phyloP scores from a whole-genome alignment of 64 coral and sea anemone species.

The Acropora tenuis region DNA sequence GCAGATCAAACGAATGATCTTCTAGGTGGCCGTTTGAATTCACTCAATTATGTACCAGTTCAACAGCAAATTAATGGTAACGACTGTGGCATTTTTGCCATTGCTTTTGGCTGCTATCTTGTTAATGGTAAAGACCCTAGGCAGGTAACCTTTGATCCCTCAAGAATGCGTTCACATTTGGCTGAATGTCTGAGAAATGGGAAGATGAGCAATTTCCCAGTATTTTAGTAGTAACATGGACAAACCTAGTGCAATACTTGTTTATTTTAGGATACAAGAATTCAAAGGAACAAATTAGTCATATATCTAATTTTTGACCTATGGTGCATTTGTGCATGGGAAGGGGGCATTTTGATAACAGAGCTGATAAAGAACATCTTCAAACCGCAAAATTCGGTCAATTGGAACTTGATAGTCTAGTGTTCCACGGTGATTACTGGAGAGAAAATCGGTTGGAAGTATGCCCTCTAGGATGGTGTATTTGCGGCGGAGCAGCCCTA shows the following conservation, averaged over 20 bases:
- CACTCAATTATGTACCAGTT: constrained; percentile 34
- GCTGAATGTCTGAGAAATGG: constrained; percentile 34
- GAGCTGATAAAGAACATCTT: constrained; percentile 49
- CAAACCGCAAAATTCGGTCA: constrained; percentile 31
- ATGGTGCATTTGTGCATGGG: constrained; percentile 52
- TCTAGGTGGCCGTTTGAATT: constrained; percentile 4
- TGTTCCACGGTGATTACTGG: constrained; percentile 15
- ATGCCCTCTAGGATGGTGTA: constrained; percentile 16
- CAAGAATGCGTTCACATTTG: constrained; percentile 25
- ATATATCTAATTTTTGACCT: constrained; percentile 20
- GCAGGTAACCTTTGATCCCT: constrained; percentile 28
- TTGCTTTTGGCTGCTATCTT: constrained; percentile 20
- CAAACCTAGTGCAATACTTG: constrained; percentile 1
- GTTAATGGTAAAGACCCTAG: constrained; percentile 20
- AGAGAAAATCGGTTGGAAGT: neutral
- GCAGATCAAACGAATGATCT: constrained; percentile 41
- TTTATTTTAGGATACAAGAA: constrained; percentile 13
- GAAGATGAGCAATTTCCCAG: constrained; percentile 27
- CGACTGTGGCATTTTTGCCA: constrained; percentile 16
- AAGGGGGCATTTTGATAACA: constrained; percentile 48
- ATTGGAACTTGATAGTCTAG: constrained; percentile 13
- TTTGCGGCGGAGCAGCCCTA: constrained; percentile 30
- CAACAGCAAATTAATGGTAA: constrained; percentile 36
- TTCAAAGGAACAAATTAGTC: constrained; percentile 8
- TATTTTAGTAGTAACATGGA: constrained; percentile 29